Evolutionary conservation across 2,113 vertebrate species (phyloP).

Genomic region (Sinosuthora webbiana): DNA sequence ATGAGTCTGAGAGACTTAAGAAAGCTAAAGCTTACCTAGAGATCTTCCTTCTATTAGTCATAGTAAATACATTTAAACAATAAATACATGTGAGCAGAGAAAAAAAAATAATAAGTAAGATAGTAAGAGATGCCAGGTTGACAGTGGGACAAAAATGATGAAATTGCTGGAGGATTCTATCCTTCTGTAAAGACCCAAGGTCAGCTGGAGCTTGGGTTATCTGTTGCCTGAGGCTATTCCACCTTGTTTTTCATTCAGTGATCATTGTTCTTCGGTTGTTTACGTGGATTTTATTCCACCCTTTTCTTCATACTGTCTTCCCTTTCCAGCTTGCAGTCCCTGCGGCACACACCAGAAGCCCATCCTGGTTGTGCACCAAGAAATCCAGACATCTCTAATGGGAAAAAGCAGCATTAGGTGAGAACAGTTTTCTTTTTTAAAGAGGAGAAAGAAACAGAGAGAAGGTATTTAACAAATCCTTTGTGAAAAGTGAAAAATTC

Average conservation of each 20-base stretch:
- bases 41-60: not conserved
- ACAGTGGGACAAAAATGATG: not conserved
- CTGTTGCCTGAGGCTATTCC: not conserved
- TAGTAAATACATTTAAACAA: not conserved
- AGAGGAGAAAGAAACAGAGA: not conserved
- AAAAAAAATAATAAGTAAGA: not conserved
- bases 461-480: not conserved
- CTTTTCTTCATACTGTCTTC: not conserved
- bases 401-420: not conserved
- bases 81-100: not conserved
- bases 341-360: not conserved
- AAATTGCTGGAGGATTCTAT: constrained; percentile 9
- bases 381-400: not conserved
- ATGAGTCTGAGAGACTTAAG: not conserved
- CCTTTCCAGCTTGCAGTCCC: not conserved
- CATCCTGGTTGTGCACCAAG: not conserved
- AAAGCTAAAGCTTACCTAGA: not conserved
- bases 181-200: not conserved
- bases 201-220: not conserved
- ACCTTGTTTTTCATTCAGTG: constrained; percentile 30
- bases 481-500: not conserved
- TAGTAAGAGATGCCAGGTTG: not conserved
- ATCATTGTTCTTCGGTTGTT: not conserved
- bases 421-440: not conserved
- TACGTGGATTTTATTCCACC: not conserved